Evolutionary conservation across 1,140 invertebrate genomes (phyloP), one percentile per base, ranked within the genome.

Genomic region (Heliconius melpomene): DNA sequence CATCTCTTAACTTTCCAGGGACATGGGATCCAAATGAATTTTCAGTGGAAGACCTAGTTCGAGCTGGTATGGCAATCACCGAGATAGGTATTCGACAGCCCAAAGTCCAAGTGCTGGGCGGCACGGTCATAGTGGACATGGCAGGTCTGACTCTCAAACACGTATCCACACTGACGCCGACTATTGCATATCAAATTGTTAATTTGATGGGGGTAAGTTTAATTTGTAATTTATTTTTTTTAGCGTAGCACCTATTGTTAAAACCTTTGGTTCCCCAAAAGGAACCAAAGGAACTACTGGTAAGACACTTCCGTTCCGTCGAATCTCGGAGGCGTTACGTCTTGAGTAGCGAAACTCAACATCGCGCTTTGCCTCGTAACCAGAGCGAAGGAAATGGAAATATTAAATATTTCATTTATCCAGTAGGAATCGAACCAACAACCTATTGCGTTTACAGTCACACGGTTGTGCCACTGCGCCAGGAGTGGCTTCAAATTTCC

Each of bases 81-180:
- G 92, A 94, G 77, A 91, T 93, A 1, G 89, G 88, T 0, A 66
- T 91, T 16, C 79, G 92, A 0, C 87, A 90, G 72, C 92, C 92
- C 0, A 93, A 93, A 81, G 11, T 91, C 2, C 91, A 93, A 73
- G 81, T 94, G 8, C 38, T 94, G 2, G 92, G 90, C 0, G 91
- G 92, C 2, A 95, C 95, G 18, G 95, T 97, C 0, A 96, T 98
- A 13, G 87, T 97, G 2, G 97, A 98, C 88, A 95, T 97, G 91
- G 95, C 96, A 50, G 97, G 96, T 11, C 86, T 98, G 1, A 93
- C 95, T 1, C 80, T 97, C 32, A 92, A 88, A 32, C 97, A 98
- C 50, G 95, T 97, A 2, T 95, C 96, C n/a, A 96, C 97, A 23
- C 95, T 97, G 81, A 97, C 96, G 2, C 97, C 97, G 0, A 87